Evolutionary conservation across 2,888 invertebrate species (phyloP).

Genomic region (Caenorhabditis afra): DNA sequence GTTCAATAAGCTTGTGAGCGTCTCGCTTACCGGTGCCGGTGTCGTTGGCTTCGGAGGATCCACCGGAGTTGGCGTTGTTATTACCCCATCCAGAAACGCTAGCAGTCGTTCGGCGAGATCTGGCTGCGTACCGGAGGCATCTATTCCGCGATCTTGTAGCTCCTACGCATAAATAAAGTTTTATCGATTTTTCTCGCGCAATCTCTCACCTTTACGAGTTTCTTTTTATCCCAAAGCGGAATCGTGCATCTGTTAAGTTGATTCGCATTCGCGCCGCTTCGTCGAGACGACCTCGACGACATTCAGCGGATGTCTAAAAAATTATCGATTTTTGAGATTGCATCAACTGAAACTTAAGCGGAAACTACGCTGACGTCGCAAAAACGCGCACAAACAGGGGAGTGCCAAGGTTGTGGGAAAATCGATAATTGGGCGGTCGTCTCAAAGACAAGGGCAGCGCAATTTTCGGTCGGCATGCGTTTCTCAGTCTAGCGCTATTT

Average conservation of each 20-base stretch:
- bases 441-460: neutral
- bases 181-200: neutral
- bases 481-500: slow-evolving; percentile 8
- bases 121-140: slow-evolving; percentile 50
- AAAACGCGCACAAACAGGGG: neutral
- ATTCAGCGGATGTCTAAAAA: slow-evolving; percentile 8
- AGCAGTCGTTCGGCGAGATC: slow-evolving; percentile 58
- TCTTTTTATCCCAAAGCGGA: slow-evolving; percentile 30
- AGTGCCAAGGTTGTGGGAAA: neutral
- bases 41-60: neutral
- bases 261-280: slow-evolving; percentile 35
- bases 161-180: slow-evolving; percentile 34
- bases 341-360: neutral
- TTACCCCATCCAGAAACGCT: slow-evolving; percentile 45
- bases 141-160: slow-evolving; percentile 55
- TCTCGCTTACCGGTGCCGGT: slow-evolving; percentile 6
- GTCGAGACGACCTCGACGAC: slow-evolving; percentile 42
- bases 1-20: neutral
- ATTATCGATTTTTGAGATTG: slow-evolving; percentile 1
- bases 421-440: slow-evolving; percentile 24
- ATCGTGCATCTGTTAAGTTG: slow-evolving; percentile 36
- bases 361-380: no score
- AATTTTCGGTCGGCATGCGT: neutral
- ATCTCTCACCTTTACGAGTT: slow-evolving; percentile 26
- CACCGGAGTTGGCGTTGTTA: neutral